Percentiles rank a stretch among this genome's conserved stretches.
phyloP scores from a whole-genome alignment of 1,140 invertebrate genomes.

The Helicoverpa zea region DNA sequence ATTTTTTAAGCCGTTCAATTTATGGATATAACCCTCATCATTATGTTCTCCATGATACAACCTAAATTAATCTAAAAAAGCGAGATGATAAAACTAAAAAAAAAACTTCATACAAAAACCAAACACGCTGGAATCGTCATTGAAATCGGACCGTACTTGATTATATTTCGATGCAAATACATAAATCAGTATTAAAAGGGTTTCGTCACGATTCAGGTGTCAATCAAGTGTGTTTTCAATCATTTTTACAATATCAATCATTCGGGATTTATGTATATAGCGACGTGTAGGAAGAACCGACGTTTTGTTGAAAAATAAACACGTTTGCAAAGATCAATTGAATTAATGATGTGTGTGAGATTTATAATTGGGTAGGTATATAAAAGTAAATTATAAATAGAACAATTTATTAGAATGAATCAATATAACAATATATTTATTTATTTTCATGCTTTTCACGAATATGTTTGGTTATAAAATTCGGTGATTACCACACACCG shows the following conservation, averaged over 20 bases:
- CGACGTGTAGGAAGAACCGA: background rate
- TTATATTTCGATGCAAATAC: constrained; percentile 7
- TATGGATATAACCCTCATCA: no score
- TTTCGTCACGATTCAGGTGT: constrained; percentile 25
- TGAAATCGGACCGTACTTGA: background rate
- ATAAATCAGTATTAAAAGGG: constrained; percentile 26
- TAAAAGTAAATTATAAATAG: background rate
- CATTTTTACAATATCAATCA: constrained; percentile 37
- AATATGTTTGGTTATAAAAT: no score
- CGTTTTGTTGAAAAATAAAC: background rate
- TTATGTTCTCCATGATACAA: no score
- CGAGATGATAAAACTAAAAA: no score
- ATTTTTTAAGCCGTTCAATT: no score
- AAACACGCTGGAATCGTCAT: background rate
- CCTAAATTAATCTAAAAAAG: no score
- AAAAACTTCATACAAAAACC: no score
- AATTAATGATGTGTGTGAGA: background rate
- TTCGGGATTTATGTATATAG: constrained; percentile 8
- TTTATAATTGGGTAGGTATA: background rate
- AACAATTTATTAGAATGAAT: no score
- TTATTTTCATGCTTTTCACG: no score
- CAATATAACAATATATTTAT: no score
- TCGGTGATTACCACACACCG: no score
- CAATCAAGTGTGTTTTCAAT: constrained; percentile 36
- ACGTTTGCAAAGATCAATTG: background rate